A percentile compares a stretch with the other conserved stretches of the same genome.
Evolutionary conservation across 2,113 vertebrate species (phyloP).

Genomic region (Pholis gunnellus): DNA sequence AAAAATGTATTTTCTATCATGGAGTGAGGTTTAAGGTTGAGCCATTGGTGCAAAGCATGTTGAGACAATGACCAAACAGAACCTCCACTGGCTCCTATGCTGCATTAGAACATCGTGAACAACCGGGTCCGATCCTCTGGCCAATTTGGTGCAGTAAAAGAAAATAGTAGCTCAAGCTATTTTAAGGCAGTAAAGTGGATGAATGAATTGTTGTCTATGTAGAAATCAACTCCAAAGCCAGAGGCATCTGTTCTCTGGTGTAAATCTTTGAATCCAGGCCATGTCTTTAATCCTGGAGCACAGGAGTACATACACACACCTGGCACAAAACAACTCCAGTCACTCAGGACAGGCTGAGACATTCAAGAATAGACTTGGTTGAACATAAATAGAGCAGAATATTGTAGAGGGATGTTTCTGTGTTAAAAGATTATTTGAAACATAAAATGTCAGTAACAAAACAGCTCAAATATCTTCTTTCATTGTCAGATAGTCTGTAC

Average conservation of each 20-base stretch:
- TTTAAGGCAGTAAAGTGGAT: background rate
- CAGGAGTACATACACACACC: background rate
- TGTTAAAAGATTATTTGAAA: background rate
- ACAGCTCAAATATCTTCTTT: too few species aligned
- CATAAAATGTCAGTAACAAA: background rate
- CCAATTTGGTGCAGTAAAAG: background rate
- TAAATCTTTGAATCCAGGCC: conserved; percentile 41
- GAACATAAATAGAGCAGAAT: conserved; percentile 5
- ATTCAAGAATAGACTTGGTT: background rate
- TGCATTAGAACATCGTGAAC: too few species aligned
- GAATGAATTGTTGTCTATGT: background rate
- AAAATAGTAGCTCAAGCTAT: background rate
- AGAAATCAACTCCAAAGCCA: conserved; percentile 6
- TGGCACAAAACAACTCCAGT: conserved; percentile 8
- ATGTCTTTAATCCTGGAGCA: conserved; percentile 37
- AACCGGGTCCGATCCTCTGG: background rate
- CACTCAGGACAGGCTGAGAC: conserved; percentile 17
- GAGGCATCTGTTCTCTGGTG: background rate
- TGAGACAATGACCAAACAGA: background rate
- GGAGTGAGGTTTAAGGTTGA: background rate
- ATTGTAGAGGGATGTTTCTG: background rate
- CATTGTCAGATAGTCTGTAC: background rate
- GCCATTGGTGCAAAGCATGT: background rate
- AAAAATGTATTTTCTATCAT: background rate
- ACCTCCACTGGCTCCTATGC: background rate